These are phyloP conservation scores for Gymnorhina tibicen DNA, from an alignment of 2,113 vertebrate species.

Conservation along the genomic window DNA sequence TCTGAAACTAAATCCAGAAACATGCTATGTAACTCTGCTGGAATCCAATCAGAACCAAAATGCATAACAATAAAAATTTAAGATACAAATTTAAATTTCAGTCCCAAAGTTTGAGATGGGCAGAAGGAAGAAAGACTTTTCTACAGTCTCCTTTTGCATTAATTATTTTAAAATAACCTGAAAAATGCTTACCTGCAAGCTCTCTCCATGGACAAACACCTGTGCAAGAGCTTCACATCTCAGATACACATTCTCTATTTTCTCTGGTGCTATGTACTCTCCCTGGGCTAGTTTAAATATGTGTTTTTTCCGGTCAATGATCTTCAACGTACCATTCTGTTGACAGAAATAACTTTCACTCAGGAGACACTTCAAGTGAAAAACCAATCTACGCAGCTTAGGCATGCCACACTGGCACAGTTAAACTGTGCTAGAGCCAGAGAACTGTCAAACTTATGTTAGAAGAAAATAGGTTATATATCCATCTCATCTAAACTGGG, in stretches of 20 bases:
- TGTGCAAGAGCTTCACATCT: constrained; percentile 88
- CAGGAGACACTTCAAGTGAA: neutral
- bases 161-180: neutral
- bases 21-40: neutral
- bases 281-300: constrained; percentile 98
- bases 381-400: neutral
- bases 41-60: neutral
- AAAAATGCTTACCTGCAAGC: constrained; percentile 82
- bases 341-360: constrained; percentile 1
- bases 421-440: neutral
- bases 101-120: neutral
- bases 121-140: neutral
- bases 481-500: neutral
- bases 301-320: constrained; percentile 95
- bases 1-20: neutral
- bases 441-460: neutral
- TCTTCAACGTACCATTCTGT: constrained; percentile 94
- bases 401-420: neutral
- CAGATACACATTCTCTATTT: constrained; percentile 90
- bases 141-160: neutral
- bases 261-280: constrained; percentile 97
- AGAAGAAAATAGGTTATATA: neutral
- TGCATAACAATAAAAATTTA: neutral
- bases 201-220: constrained; percentile 93
- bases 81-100: neutral